Base-by-base conservation (phyloP, 2,888 invertebrate species). In the Hemicrepidius hirtus region DNA sequence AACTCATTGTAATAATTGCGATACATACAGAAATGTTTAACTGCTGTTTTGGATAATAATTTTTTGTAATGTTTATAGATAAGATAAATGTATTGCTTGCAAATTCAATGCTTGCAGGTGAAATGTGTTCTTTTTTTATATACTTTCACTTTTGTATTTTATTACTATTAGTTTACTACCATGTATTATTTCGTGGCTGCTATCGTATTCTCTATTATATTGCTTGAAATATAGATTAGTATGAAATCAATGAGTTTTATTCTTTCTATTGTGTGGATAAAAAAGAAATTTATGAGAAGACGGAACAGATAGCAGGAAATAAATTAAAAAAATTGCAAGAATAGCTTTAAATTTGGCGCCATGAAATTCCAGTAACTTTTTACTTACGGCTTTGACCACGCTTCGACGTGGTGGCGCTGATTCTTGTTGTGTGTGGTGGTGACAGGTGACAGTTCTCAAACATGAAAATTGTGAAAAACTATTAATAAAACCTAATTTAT, bases 21-120 rank as follows among this genome's bases (percentile, higher is more conserved):
- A 62, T 63, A 50, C 49, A 37, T 46, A 62, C 46, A 32, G 46
- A 62, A 18, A 68, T 24, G 40, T 28, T 60, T 49, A 46, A 68
- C 62, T 70, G 64, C 64, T 64, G 70, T 64, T 70, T 68, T 64
- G 49, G 68, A 68, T 68, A 68, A 68, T 68, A 68, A 68, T 68
- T 68, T 68, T 68, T 59, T 63, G 64, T 64, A 64, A 32, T 4
- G 13, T 49, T 62, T 37, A 21, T 68, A 69, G 59, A 28, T 63
- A 32, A 32, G 49, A 70, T 49, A 68, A n/a, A 41, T 63, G 63
- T 60, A 57, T 41, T 73, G 73, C 73, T 73, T 73, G 69, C 73
- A 49, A n/a, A 20, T 60, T 40, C 60, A 59, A 60, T 69, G 73
- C 73, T 73, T 73, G 73, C 73, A 69, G 69, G 63, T 68, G 57